These are phyloP conservation scores for Colistium nudipinnis DNA, from an alignment of 2,113 vertebrate species.

Conservation along the genomic window DNA sequence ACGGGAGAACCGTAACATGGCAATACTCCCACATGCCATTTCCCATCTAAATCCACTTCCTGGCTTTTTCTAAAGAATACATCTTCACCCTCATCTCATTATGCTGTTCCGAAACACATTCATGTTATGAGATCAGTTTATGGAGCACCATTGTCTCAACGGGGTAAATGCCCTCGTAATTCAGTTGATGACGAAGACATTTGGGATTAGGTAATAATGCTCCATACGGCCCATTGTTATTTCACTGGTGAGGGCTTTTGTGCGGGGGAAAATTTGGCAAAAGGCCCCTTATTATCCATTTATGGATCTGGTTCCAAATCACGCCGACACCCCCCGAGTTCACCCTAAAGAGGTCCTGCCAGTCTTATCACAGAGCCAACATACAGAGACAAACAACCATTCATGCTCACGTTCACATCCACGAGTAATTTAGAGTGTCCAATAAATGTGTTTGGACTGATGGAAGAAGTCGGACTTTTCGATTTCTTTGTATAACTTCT, in stretches of 20 bases:
- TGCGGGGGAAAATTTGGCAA: conserved; percentile 30
- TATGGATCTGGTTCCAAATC: no score
- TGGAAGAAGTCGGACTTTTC: no score
- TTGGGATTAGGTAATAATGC: conserved; percentile 40
- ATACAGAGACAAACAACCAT: no score
- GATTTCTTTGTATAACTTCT: no score
- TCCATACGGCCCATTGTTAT: conserved; percentile 38
- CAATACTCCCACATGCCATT: conserved; percentile 39
- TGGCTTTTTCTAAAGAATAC: conserved; percentile 45
- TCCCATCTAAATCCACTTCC: conserved; percentile 43
- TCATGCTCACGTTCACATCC: no score
- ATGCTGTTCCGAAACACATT: conserved; percentile 51
- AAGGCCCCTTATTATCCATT: no score
- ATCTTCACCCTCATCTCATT: conserved; percentile 40
- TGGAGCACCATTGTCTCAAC: conserved; percentile 36
- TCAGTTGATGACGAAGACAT: conserved; percentile 46
- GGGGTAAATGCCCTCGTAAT: conserved; percentile 41
- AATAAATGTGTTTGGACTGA: no score
- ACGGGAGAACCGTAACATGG: conserved; percentile 10
- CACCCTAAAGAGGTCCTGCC: no score
- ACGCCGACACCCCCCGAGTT: no score
- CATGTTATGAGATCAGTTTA: conserved; percentile 49
- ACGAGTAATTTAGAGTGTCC: no score
- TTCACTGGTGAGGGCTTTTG: conserved; percentile 32
- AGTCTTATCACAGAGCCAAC: no score